Percentiles rank a stretch among this genome's conserved stretches.
phyloP scores from a whole-genome alignment of 2,113 vertebrate genomes.

The Lampris incognitus region DNA sequence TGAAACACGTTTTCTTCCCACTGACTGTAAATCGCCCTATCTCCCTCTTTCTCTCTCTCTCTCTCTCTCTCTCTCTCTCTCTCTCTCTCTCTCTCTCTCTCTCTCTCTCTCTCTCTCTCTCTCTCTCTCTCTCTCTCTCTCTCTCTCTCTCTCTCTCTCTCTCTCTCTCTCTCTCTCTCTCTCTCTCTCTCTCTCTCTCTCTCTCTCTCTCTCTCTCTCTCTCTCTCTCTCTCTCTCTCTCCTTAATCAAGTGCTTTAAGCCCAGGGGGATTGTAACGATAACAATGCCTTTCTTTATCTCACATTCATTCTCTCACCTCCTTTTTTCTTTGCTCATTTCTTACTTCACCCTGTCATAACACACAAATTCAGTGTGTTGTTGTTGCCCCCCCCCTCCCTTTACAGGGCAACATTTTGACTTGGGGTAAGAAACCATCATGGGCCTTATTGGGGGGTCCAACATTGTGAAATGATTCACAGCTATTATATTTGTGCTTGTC shows the following conservation, averaged over 20 bases:
- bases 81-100: constrained; percentile 47
- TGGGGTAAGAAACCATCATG: too few species aligned
- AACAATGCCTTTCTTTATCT: too few species aligned
- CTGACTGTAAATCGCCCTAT: constrained; percentile 67
- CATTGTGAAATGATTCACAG: too few species aligned
- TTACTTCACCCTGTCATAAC: constrained; percentile 41
- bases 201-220: neutral
- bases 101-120: constrained; percentile 8
- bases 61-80: constrained; percentile 25
- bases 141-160: constrained; percentile 38
- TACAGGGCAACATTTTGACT: neutral
- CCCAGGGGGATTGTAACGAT: too few species aligned
- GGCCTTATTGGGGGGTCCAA: too few species aligned
- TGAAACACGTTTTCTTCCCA: constrained; percentile 32
- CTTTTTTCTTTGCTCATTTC: too few species aligned
- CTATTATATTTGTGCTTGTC: too few species aligned
- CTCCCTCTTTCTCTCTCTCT: constrained; percentile 38
- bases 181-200: constrained; percentile 47
- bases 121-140: constrained; percentile 38
- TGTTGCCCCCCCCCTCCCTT: constrained; percentile 52
- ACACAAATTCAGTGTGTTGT: constrained; percentile 67
- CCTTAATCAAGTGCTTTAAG: neutral
- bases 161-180: constrained; percentile 26
- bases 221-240: constrained; percentile 44
- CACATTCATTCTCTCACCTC: too few species aligned